These are phyloP conservation scores for Aeoliscus strigatus DNA, from an alignment of 2,797 vertebrate genomes.

Conservation along the genomic window DNA sequence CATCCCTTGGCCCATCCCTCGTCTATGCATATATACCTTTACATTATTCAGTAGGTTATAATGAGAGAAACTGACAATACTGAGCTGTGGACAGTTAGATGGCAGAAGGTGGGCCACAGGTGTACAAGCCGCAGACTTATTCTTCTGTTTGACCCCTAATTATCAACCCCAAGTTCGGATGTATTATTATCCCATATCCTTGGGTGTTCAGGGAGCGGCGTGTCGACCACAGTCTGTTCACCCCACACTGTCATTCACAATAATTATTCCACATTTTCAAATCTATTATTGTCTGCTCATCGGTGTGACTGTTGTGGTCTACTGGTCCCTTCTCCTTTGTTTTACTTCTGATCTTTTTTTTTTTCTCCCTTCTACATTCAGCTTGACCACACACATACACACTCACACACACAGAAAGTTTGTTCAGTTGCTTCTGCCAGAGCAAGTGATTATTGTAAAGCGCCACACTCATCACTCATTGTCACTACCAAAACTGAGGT, in stretches of 20 bases:
- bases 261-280: constrained; percentile 56
- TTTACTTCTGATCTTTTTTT: not conserved
- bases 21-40: constrained; percentile 70
- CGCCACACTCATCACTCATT: constrained; percentile 5
- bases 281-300: constrained; percentile 45
- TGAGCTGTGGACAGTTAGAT: constrained; percentile 55
- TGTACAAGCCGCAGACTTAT: constrained; percentile 61
- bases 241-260: constrained; percentile 53
- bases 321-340: constrained; percentile 19
- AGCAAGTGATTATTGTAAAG: constrained; percentile 10
- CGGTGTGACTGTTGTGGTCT: constrained; percentile 18
- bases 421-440: not conserved
- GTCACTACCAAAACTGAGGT: constrained; percentile 17
- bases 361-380: not conserved
- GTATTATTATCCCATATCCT: constrained; percentile 54
- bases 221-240: constrained; percentile 49
- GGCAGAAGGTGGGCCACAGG: constrained; percentile 73
- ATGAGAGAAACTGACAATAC: constrained; percentile 56
- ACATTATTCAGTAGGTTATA: constrained; percentile 73
- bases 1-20: constrained; percentile 45
- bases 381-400: no score
- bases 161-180: constrained; percentile 56
- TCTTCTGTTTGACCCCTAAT: constrained; percentile 70
- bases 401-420: not conserved
- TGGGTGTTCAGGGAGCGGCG: constrained; percentile 48